These are phyloP conservation scores for Melipona beecheii DNA, from an alignment of 2,888 invertebrate genomes.

Conservation along the genomic window DNA sequence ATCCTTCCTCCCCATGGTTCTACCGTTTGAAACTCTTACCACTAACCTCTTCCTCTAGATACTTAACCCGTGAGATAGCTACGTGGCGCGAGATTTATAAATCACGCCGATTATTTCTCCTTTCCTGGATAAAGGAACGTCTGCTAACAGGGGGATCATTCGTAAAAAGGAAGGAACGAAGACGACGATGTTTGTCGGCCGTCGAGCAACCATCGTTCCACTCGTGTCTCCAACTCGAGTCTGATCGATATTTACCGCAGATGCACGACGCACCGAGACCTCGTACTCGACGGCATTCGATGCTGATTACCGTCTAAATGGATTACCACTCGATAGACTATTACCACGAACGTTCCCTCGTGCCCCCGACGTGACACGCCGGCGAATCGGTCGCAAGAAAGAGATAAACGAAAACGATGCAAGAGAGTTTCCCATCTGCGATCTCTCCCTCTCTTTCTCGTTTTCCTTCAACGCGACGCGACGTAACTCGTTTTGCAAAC, in stretches of 20 bases:
- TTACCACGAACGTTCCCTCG: conserved; percentile 66
- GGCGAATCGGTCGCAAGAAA: conserved; percentile 46
- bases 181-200: neutral
- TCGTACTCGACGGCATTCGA: conserved; percentile 36
- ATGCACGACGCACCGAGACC: conserved; percentile 13
- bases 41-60: neutral
- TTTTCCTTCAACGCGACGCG: neutral
- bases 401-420: neutral
- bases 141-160: neutral
- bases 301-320: conserved; percentile 74
- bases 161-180: too few relatives aligned
- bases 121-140: neutral
- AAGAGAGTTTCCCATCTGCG: neutral
- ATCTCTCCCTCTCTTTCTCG: too few relatives aligned
- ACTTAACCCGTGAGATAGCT: neutral
- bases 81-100: neutral
- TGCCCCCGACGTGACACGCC: conserved; percentile 28
- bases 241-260: conserved; percentile 37
- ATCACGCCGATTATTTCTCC: neutral
- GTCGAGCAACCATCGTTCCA: neutral
- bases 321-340: conserved; percentile 77
- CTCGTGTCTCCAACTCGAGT: neutral
- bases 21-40: neutral
- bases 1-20: neutral
- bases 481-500: neutral